These are phyloP conservation scores for Silurus meridionalis DNA, from an alignment of 2,113 vertebrate genomes.

Conservation along the genomic window DNA sequence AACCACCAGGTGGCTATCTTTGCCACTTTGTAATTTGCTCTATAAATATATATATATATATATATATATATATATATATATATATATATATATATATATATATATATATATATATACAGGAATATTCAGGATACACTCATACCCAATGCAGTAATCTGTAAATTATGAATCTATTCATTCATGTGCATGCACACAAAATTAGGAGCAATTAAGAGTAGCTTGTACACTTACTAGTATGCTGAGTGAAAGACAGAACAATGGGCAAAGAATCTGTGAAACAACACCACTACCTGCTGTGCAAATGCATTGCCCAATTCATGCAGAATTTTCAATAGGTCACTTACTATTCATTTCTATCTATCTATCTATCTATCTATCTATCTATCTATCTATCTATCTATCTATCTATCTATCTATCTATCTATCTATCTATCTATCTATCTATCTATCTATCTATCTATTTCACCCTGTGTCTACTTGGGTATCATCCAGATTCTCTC, in stretches of 20 bases:
- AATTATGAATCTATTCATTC: not conserved
- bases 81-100: no score
- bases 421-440: no score
- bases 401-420: no score
- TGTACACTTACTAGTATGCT: not conserved
- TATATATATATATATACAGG: no score
- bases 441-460: no score
- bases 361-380: no score
- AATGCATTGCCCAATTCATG: not conserved
- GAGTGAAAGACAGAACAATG: not conserved
- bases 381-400: no score
- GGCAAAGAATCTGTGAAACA: not conserved
- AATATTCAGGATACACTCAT: not conserved
- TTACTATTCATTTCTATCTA: not conserved
- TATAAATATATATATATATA: no score
- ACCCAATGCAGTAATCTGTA: not conserved
- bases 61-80: no score
- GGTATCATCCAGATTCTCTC: not conserved
- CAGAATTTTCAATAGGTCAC: not conserved
- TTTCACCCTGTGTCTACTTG: not conserved
- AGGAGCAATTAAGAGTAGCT: not conserved
- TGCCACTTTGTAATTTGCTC: no score
- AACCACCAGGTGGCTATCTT: no score
- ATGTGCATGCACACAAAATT: not conserved
- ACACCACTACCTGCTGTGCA: not conserved